These are phyloP conservation scores for Poecilobothrus nobilitatus DNA, from an alignment of 2,888 invertebrate species.

Conservation along the genomic window DNA sequence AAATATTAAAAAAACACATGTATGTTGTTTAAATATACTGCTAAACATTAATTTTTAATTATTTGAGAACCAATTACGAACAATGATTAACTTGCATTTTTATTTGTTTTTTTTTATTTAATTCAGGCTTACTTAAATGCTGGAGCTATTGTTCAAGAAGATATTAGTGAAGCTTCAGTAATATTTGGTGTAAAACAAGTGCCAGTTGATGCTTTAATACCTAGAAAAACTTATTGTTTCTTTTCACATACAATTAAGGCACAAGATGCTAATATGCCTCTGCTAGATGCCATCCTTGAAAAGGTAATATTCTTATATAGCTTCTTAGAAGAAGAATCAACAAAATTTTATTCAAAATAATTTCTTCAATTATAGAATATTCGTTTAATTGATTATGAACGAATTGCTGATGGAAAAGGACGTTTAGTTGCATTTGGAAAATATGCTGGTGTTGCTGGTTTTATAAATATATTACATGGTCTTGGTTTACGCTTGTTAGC, in stretches of 20 bases:
- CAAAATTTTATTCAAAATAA: constrained; percentile 37
- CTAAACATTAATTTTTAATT: too few relatives aligned
- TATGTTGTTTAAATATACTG: too few relatives aligned
- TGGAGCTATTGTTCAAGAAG: constrained; percentile 90
- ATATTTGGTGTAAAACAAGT: constrained; percentile 89
- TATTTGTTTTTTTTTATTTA: constrained; percentile 32
- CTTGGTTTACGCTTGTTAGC: constrained; percentile 83
- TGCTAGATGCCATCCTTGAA: constrained; percentile 90
- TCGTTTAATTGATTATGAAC: constrained; percentile 93
- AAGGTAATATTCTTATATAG: constrained; percentile 45
- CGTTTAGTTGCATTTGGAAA: constrained; percentile 97
- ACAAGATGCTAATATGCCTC: constrained; percentile 95
- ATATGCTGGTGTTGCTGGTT: constrained; percentile 96
- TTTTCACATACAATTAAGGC: constrained; percentile 99
- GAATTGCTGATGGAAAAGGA: constrained; percentile 81
- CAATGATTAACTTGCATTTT: too few relatives aligned
- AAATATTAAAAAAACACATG: too few relatives aligned
- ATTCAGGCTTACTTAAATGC: constrained; percentile 84
- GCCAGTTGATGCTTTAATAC: constrained; percentile 83
- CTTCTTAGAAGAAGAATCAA: too few relatives aligned
- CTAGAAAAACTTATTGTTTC: constrained; percentile 95
- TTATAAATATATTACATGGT: constrained; percentile 97
- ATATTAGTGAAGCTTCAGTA: constrained; percentile 90
- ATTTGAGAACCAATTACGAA: too few relatives aligned
- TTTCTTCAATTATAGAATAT: constrained; percentile 56